Evolutionary conservation across 2,888 invertebrate genomes (phyloP), one percentile per base, ranked within the genome.

Genomic region (Calameuta pallipes): DNA sequence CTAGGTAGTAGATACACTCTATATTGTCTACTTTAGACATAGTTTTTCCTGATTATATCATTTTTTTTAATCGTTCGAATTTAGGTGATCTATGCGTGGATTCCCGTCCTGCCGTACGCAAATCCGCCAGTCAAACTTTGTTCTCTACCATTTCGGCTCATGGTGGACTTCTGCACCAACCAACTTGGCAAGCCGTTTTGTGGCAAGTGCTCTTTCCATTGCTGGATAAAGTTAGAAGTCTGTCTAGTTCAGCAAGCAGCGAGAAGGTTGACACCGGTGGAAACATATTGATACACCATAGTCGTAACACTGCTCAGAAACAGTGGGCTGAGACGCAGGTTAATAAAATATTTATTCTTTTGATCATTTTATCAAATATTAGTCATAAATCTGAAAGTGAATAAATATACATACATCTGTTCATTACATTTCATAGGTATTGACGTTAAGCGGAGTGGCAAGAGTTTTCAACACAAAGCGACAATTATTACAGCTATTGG

Each of bases 261-360:
- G 95, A 95, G 87, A 97, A 96, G 89, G 97, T 98, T 75, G 97
- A 98, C 88, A 96, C 97, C 0, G 97, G 97, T 73, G 97, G 96
- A 79, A 98, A 98, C 89, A 98, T 99, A 84, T 93, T 99, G 9
- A 99, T 99, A 86, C 99, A 99, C 92, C 99, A 99, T 92, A 98
- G 99, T 1, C 94, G 99, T 79, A 99, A 99, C 92, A 99, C 99
- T 0, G 99, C 99, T 75, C 98, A 98, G 92, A 99, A 99, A 88
- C 99, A 99, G 89, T 99, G 99, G 99, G 98, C 99, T 0, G 99
- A 99, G 92, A 99, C 99, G 0, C 97, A 98, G 93, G 96, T 95
- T 84, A 81, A 76, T 80, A 70, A 68, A 11, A 35, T 75, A 36
- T 37, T 13, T 37, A 37, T 37, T 37, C 13, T 41, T 41, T 41